Evolutionary conservation across 2,797 vertebrate species (phyloP), one percentile per base, ranked within the genome.

Genomic region (Pempheris klunzingeri): DNA sequence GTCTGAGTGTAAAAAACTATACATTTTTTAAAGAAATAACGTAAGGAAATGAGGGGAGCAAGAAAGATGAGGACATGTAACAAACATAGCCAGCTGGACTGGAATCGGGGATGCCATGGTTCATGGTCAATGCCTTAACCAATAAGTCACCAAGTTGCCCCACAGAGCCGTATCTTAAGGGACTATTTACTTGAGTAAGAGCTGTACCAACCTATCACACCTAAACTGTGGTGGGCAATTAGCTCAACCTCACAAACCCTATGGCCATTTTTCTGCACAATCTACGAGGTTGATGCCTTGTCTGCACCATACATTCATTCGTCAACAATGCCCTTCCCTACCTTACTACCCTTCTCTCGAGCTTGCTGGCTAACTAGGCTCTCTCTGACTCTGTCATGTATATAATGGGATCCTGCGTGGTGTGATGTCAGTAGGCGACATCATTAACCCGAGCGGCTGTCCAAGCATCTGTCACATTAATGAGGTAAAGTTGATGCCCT

Each of bases 391-490:
- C 70, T 75, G 17, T 72, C 41, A 24, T 17, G 72, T 44, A 1
- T n/a, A 26, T 78, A 85, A 82, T 74, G 77, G 70, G 58, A 52
- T 13, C n/a, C 77, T 30, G 57, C 7, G 14, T 7, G 10, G 49
- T 22, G 59, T 44, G 32, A 66, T 71, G 74, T 73, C 59, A 64
- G 68, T 60, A 59, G 71, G 65, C 17, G 58, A 64, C 65, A 10
- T 73, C 58, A 78, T 82, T 83, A 80, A 83, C 72, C 60, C 36
- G 3, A 76, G 68, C 71, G 20, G 64, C 78, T 64, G 78, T 55
- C 52, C 30, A 1, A 46, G 81, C 86, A 74, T 81, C 82, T 69
- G 88, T 87, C 84, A 82, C 64, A 6, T 60, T 90, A 83, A 90
- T 85, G 80, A 85, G 71, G 78, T 71, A 47, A 47, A 77, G 86